Percentiles rank a stretch among this genome's conserved stretches.
phyloP scores from a whole-genome alignment of 2,888 invertebrate genomes.

The Cacoxenus indagator region DNA sequence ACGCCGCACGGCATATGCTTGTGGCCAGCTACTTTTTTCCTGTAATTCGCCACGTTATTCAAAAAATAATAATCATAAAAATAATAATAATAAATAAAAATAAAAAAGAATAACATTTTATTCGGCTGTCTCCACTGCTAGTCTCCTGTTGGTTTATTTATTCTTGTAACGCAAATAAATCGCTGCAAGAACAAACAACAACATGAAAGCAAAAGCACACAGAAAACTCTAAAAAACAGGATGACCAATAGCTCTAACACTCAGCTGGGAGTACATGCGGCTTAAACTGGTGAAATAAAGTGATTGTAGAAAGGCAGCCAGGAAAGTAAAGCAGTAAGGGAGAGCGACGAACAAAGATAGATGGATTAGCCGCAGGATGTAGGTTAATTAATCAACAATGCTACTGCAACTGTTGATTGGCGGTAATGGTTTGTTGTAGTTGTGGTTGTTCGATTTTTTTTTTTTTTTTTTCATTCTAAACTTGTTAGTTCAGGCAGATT shows the following conservation, averaged over 20 bases:
- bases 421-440: not conserved
- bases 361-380: constrained; percentile 17
- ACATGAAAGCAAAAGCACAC: constrained; percentile 15
- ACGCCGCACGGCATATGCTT: constrained; percentile 26
- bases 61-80: constrained; percentile 16
- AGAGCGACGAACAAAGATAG: not conserved
- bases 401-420: constrained; percentile 15
- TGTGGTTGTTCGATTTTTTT: not conserved
- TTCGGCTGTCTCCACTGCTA: constrained; percentile 41
- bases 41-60: not conserved
- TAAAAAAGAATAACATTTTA: constrained; percentile 31
- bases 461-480: not conserved
- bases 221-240: constrained; percentile 21
- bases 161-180: constrained; percentile 64
- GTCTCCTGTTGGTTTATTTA: constrained; percentile 48
- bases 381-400: constrained; percentile 17
- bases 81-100: no score
- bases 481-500: no score
- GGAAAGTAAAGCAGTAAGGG: constrained; percentile 9
- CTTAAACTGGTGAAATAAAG: not conserved
- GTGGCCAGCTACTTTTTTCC: not conserved
- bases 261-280: not conserved
- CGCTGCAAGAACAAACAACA: constrained; percentile 45
- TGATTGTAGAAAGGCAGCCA: not conserved
- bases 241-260: constrained; percentile 36